phyloP scores from a whole-genome alignment of 2,888 invertebrate genomes.

The Galeruca laticollis region DNA sequence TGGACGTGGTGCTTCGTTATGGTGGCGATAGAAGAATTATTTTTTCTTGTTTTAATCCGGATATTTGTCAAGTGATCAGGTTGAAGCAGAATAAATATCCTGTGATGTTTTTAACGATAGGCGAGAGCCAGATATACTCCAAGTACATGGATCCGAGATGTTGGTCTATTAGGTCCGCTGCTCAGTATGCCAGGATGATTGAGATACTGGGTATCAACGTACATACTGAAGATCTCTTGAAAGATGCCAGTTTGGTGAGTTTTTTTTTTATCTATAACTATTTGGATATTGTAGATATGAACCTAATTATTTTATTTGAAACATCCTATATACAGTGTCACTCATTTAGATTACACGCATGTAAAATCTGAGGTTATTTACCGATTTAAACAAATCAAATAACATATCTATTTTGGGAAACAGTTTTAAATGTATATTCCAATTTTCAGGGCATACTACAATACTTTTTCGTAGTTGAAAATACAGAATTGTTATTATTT shows the following conservation, averaged over 20 bases:
- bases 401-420: too few relatives aligned
- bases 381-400: too few relatives aligned
- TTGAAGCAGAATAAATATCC: conserved; percentile 98
- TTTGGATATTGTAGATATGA: not conserved
- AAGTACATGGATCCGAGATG: conserved; percentile 89
- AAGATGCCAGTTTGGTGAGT: conserved; percentile 82
- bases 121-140: conserved; percentile 73
- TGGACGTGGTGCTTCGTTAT: conserved; percentile 85
- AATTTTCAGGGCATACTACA: too few relatives aligned
- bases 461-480: too few relatives aligned
- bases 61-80: conserved; percentile 85
- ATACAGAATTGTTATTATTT: too few relatives aligned
- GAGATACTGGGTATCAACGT: conserved; percentile 92
- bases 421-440: too few relatives aligned
- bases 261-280: conserved; percentile 18
- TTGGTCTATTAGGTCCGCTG: conserved; percentile 83
- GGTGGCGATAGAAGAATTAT: conserved; percentile 87
- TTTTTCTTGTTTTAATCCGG: conserved; percentile 96
- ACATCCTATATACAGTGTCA: too few relatives aligned
- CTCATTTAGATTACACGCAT: too few relatives aligned
- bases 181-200: conserved; percentile 83
- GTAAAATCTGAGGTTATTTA: too few relatives aligned
- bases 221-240: conserved; percentile 90
- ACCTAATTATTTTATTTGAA: too few relatives aligned
- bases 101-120: conserved; percentile 91